phyloP scores from a whole-genome alignment of 2,888 invertebrate genomes.

The Morinoia aosen region DNA sequence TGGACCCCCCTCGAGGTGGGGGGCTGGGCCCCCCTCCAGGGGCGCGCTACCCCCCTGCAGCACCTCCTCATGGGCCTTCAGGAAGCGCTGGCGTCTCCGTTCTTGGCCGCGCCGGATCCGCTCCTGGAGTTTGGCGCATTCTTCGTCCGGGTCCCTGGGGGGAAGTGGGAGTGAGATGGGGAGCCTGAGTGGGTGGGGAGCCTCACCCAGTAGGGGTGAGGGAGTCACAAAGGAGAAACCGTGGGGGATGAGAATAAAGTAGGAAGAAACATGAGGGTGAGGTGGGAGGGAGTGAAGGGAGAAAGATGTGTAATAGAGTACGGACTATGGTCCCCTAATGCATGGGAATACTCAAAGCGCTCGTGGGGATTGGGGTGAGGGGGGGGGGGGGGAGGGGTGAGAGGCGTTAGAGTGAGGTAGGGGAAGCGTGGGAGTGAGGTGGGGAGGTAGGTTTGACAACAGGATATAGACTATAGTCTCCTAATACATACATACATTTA shows the following conservation, averaged over 20 bases:
- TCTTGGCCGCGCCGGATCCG: slow-evolving; percentile 27
- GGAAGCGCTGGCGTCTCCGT: background rate
- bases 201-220: too few relatives aligned
- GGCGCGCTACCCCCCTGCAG: background rate
- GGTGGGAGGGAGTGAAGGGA: background rate
- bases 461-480: too few relatives aligned
- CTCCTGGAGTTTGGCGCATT: background rate
- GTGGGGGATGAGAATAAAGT: background rate
- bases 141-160: slow-evolving; percentile 54
- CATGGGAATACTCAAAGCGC: background rate
- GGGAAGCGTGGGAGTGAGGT: too few relatives aligned
- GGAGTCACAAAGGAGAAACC: background rate
- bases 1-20: background rate
- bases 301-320: too few relatives aligned
- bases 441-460: too few relatives aligned
- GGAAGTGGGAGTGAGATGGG: background rate
- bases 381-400: too few relatives aligned
- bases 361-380: too few relatives aligned
- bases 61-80: slow-evolving; percentile 1
- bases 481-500: too few relatives aligned
- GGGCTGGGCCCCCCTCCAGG: background rate
- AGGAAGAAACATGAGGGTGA: background rate
- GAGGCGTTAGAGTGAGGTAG: too few relatives aligned
- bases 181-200: background rate
- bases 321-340: too few relatives aligned